A percentile compares a stretch with the other conserved stretches of the same genome.
These are phyloP conservation scores for Camponotus pennsylvanicus DNA, from an alignment of 1,140 invertebrate genomes.

Conservation along the genomic window DNA sequence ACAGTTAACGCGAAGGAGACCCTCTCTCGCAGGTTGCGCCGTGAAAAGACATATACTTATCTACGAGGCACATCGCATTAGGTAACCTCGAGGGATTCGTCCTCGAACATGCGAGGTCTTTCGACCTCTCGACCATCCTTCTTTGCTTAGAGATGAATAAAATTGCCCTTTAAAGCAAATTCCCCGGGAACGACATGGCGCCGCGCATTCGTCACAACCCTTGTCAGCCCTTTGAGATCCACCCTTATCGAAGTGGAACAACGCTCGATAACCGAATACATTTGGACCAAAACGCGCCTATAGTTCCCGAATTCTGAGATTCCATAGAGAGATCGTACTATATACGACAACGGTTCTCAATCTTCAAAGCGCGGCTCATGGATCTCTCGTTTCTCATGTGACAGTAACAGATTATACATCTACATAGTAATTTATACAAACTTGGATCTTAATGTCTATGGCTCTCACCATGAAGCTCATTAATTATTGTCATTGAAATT, in stretches of 20 bases:
- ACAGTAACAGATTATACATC: neutral
- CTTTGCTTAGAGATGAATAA: constrained; percentile 62
- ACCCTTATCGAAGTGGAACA: constrained; percentile 62
- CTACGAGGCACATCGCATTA: constrained; percentile 55
- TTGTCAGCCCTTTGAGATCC: constrained; percentile 66
- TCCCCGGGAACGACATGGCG: constrained; percentile 26
- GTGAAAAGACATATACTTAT: constrained; percentile 50
- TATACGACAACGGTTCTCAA: constrained; percentile 40
- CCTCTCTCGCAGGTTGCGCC: constrained; percentile 44
- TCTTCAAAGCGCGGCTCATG: constrained; percentile 4
- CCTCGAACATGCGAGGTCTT: constrained; percentile 48
- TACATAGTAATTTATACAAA: neutral
- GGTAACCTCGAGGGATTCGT: constrained; percentile 60
- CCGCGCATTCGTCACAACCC: constrained; percentile 60
- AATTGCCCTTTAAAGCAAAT: constrained; percentile 65
- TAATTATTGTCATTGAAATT: neutral
- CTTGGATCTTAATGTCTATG: no score
- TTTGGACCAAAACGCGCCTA: constrained; percentile 24
- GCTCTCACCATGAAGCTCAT: neutral
- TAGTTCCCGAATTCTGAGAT: constrained; percentile 16
- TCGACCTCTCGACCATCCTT: constrained; percentile 51
- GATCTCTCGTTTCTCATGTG: neutral
- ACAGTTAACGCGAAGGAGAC: constrained; percentile 56
- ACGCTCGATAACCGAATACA: constrained; percentile 68
- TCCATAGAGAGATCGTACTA: constrained; percentile 15